These are phyloP conservation scores for Varanus komodoensis DNA, from an alignment of 2,113 vertebrate species.

Conservation along the genomic window DNA sequence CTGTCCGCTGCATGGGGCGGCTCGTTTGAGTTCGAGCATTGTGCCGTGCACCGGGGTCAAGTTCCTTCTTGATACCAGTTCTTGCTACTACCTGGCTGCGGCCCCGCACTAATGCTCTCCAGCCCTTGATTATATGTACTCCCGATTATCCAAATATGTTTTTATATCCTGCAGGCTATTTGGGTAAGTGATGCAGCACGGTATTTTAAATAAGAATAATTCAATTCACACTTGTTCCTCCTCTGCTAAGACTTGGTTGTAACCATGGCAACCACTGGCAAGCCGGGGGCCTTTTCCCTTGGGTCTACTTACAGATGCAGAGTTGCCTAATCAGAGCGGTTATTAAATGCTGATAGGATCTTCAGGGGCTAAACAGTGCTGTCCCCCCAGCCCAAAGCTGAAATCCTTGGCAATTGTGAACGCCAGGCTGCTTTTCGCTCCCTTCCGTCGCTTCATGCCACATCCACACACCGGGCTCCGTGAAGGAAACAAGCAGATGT, in stretches of 20 bases:
- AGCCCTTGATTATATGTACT: background rate
- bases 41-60: background rate
- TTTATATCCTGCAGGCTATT: background rate
- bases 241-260: conserved; percentile 6
- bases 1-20: too few relatives aligned
- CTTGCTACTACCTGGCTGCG: background rate
- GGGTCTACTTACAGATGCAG: conserved; percentile 4
- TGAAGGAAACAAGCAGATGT: conserved; percentile 2
- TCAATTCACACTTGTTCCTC: conserved; percentile 34
- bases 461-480: background rate
- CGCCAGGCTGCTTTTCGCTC: too few relatives aligned
- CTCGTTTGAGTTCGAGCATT: too few relatives aligned
- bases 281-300: background rate
- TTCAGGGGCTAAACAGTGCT: background rate
- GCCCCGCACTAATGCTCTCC: background rate
- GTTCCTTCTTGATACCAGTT: background rate
- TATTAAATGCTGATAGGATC: conserved; percentile 32
- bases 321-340: conserved; percentile 25
- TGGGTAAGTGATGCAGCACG: conserved; percentile 1
- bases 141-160: background rate
- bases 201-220: conserved; percentile 10
- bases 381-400: background rate
- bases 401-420: background rate
- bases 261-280: conserved; percentile 31
- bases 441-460: too few relatives aligned